These are phyloP conservation scores for Protophormia terraenovae DNA, from an alignment of 2,888 invertebrate species.

Conservation along the genomic window DNA sequence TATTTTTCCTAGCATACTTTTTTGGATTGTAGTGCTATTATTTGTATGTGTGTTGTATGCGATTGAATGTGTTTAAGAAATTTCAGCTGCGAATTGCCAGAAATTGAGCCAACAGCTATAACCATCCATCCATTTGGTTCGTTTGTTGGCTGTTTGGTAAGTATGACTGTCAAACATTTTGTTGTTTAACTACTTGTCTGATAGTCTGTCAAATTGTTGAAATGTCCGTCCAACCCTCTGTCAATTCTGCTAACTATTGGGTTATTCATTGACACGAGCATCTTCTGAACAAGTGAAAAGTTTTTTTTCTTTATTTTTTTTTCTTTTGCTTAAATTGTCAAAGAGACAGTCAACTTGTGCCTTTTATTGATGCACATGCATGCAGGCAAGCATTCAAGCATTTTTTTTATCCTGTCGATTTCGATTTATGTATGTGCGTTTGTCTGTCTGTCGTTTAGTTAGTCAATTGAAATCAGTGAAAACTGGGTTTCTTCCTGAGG, in stretches of 20 bases:
- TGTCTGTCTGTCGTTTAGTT: background rate
- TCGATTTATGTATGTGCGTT: background rate
- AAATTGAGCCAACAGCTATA: conserved; percentile 18
- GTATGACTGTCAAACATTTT: conserved; percentile 2
- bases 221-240: background rate
- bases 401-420: background rate
- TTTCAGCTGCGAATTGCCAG: conserved; percentile 26
- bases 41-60: background rate
- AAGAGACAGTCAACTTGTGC: conserved; percentile 2
- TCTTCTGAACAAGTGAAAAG: background rate
- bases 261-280: conserved; percentile 36
- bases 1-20: background rate
- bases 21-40: background rate
- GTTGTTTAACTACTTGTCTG: background rate
- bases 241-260: background rate
- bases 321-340: background rate
- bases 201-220: background rate
- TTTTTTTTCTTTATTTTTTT: background rate
- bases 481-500: conserved; percentile 3
- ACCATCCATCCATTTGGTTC: conserved; percentile 6
- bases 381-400: background rate
- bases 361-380: conserved; percentile 12
- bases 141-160: background rate
- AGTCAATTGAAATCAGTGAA: background rate
- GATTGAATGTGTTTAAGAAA: background rate